Conservation (phyloP, 2,888 invertebrate genomes). For the Junonia oenone region DNA sequence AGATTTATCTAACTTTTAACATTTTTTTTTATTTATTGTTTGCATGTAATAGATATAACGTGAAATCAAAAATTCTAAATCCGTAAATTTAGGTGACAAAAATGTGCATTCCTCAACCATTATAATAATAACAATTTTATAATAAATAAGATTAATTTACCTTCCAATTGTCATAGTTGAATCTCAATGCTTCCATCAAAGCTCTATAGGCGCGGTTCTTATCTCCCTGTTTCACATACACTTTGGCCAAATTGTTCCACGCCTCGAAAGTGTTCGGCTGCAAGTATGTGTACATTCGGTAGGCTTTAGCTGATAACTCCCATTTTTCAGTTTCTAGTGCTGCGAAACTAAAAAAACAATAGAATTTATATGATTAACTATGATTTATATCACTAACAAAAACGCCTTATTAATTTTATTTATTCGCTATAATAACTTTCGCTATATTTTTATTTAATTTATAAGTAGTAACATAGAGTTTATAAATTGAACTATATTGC, state of each 20-base stretch:
- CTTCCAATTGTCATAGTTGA: slow-evolving; percentile 96
- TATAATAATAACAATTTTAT: background rate
- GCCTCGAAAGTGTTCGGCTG: slow-evolving; percentile 95
- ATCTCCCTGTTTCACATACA: slow-evolving; percentile 92
- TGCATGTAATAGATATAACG: too few relatives aligned
- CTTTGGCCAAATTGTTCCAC: slow-evolving; percentile 98
- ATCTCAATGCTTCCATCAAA: slow-evolving; percentile 92
- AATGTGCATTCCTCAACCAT: too few relatives aligned
- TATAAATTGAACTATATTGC: background rate
- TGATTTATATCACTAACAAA: too few relatives aligned
- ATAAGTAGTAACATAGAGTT: too few relatives aligned
- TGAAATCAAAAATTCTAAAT: too few relatives aligned
- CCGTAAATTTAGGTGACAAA: too few relatives aligned
- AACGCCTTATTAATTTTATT: too few relatives aligned
- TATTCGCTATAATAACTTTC: too few relatives aligned
- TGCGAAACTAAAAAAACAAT: slow-evolving; percentile 82
- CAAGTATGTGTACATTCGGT: slow-evolving; percentile 91
- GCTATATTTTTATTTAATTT: too few relatives aligned
- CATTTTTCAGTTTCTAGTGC: slow-evolving; percentile 88
- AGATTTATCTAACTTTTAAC: too few relatives aligned
- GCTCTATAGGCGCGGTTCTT: slow-evolving; percentile 91
- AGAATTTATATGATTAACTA: too few relatives aligned
- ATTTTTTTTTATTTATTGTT: too few relatives aligned
- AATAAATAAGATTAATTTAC: slow-evolving; percentile 43
- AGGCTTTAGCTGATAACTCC: slow-evolving; percentile 90